These are phyloP conservation scores for Oncorhynchus gorbuscha DNA, from an alignment of 2,113 vertebrate species.

Conservation along the genomic window DNA sequence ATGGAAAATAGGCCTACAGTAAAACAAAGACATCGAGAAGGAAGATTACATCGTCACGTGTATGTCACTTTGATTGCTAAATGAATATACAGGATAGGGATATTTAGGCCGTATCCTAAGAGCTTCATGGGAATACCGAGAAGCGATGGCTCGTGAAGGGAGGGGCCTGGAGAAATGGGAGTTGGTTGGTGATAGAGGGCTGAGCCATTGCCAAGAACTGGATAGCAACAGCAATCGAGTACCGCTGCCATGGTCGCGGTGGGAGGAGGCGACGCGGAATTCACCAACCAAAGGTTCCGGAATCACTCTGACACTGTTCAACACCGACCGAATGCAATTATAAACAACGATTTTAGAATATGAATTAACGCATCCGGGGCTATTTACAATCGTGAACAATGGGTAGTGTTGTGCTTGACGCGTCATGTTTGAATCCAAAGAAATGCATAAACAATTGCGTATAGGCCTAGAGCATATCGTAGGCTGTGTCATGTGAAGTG, in stretches of 20 bases:
- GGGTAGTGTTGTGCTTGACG: background rate
- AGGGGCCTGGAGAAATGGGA: constrained; percentile 61
- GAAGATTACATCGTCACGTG: background rate
- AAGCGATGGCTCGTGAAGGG: constrained; percentile 54
- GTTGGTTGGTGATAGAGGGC: constrained; percentile 67
- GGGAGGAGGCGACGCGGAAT: constrained; percentile 65
- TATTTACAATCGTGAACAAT: background rate
- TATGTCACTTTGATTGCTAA: background rate
- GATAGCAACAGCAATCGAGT: constrained; percentile 75
- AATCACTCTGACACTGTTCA: constrained; percentile 38
- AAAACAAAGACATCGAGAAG: too few species aligned
- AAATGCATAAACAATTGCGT: background rate
- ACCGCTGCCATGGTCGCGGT: constrained; percentile 53
- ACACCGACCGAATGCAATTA: constrained; percentile 20
- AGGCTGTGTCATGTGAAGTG: background rate
- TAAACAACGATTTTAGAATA: background rate
- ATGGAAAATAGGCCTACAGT: too few species aligned
- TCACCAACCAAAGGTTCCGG: constrained; percentile 52
- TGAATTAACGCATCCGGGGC: background rate
- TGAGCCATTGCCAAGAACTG: constrained; percentile 70
- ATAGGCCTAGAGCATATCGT: background rate
- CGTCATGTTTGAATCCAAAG: background rate
- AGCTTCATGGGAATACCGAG: constrained; percentile 5
- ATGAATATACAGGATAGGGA: too few species aligned
- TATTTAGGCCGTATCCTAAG: background rate